Conservation (phyloP, 2,888 invertebrate species). For the Muscina levida region DNA sequence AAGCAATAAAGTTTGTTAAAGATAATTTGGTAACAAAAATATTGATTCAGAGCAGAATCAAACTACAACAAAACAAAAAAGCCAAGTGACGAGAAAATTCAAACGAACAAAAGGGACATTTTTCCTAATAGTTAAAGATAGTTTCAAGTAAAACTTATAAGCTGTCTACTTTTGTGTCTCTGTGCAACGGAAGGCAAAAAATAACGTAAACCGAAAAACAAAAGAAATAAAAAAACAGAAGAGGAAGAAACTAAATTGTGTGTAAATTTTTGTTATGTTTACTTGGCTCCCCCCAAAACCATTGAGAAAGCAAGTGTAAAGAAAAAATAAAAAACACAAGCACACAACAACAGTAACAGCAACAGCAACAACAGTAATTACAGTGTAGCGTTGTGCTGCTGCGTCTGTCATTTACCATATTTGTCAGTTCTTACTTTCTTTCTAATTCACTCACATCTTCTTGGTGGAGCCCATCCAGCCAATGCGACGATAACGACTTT, state of each 20-base stretch:
- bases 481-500: not conserved
- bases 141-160: too few relatives aligned
- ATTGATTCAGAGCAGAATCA: slow-evolving; percentile 20
- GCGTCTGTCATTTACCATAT: slow-evolving; percentile 57
- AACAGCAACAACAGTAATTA: slow-evolving; percentile 1
- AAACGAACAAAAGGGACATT: not conserved
- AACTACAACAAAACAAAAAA: slow-evolving; percentile 27
- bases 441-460: slow-evolving; percentile 28
- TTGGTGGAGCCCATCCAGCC: slow-evolving; percentile 14
- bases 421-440: slow-evolving; percentile 49
- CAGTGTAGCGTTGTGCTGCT: slow-evolving; percentile 47
- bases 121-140: slow-evolving; percentile 6
- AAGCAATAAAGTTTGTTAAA: slow-evolving; percentile 36
- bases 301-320: slow-evolving; percentile 53
- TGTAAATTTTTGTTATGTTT: slow-evolving; percentile 57
- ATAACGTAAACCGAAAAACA: too few relatives aligned
- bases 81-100: not conserved
- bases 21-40: slow-evolving; percentile 38
- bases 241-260: slow-evolving; percentile 43
- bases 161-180: too few relatives aligned
- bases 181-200: slow-evolving; percentile 35
- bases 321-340: slow-evolving; percentile 43
- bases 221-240: slow-evolving; percentile 27
- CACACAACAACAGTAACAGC: slow-evolving; percentile 8
- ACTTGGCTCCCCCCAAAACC: slow-evolving; percentile 56